Evolutionary conservation across 2,888 invertebrate species (phyloP), one percentile per base, ranked within the genome.

Genomic region (Hemithea aestivaria): DNA sequence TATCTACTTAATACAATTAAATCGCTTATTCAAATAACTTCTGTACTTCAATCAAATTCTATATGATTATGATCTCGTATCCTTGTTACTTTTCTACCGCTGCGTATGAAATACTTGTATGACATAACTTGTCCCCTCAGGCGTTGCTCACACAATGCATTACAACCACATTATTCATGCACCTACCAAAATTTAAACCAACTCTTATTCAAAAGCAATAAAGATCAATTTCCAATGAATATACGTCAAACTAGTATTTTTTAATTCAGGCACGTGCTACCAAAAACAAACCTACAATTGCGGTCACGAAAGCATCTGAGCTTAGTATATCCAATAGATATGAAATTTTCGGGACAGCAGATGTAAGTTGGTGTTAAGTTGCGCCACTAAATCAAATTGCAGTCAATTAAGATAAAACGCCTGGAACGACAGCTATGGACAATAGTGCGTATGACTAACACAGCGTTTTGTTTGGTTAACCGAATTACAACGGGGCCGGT

Each of bases 391-490:
- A 84, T 85, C 83, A 84, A 84, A 83, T 73, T 69, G 73, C 66
- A 78, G 80, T 83, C 84, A 85, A 85, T 85, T 85, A 85, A 85
- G 85, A 84, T 84, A 84, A 82, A 80, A 79, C 76, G 65, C 64
- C 63, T 62, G 62, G 66, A 68, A 69, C 68, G 81, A 82, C 83
- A 79, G 80, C 74, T 65, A 59, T 62, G 69, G 72, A 83, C 83
- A 84, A 83, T 83, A 69, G 54, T 47, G 44, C 53, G 51, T 56
- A 73, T 83, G 83, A 83, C 83, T 81, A 83, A 82, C 75, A 68
- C 73, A 61, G 52, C 73, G 72, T 79, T 82, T 81, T 79, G 84
- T 82, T 79, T 74, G 62, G 67, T 68, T 81, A 78, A 80, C 75
- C 71, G 72, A 75, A 71, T 74, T 76, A 75, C 67, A 71, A 71